A percentile compares a stretch with the other conserved stretches of the same genome.
phyloP scores from a whole-genome alignment of 1,140 invertebrate genomes.

The Apolygus lucorum region DNA sequence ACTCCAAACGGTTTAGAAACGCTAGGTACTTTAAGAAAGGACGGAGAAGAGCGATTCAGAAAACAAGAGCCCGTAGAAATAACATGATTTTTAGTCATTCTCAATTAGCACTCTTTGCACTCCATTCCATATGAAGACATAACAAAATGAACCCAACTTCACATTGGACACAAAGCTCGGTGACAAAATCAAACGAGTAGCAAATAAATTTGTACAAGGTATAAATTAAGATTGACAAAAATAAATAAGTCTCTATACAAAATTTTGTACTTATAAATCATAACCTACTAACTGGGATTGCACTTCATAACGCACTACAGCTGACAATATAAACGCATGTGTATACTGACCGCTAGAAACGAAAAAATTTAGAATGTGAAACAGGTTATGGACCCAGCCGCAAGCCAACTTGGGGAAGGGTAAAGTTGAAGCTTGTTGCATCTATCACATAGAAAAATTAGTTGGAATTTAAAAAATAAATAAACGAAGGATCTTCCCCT shows the following conservation, averaged over 20 bases:
- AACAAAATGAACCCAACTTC: too few species aligned
- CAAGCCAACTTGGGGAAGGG: constrained; percentile 23
- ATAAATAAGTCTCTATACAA: constrained; percentile 22
- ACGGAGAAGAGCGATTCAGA: too few species aligned
- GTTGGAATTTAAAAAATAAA: too few species aligned
- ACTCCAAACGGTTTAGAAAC: too few species aligned
- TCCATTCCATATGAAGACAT: too few species aligned
- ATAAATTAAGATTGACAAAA: constrained; percentile 20
- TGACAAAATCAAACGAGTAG: neutral
- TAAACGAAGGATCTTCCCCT: neutral
- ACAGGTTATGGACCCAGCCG: constrained; percentile 29
- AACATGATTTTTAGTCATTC: too few species aligned
- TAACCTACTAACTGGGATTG: constrained; percentile 22
- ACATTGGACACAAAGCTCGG: too few species aligned
- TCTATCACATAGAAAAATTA: neutral
- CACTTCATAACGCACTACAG: constrained; percentile 17
- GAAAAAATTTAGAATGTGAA: constrained; percentile 25
- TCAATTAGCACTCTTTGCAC: too few species aligned
- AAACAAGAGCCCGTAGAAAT: too few species aligned
- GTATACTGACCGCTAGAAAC: constrained; percentile 26
- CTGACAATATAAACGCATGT: constrained; percentile 18
- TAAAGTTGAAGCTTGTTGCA: constrained; percentile 22
- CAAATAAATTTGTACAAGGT: constrained; percentile 15
- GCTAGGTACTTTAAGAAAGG: too few species aligned
- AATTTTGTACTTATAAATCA: constrained; percentile 27